These are phyloP conservation scores for Nomada fucata DNA, from an alignment of 2,888 invertebrate genomes.

Conservation along the genomic window DNA sequence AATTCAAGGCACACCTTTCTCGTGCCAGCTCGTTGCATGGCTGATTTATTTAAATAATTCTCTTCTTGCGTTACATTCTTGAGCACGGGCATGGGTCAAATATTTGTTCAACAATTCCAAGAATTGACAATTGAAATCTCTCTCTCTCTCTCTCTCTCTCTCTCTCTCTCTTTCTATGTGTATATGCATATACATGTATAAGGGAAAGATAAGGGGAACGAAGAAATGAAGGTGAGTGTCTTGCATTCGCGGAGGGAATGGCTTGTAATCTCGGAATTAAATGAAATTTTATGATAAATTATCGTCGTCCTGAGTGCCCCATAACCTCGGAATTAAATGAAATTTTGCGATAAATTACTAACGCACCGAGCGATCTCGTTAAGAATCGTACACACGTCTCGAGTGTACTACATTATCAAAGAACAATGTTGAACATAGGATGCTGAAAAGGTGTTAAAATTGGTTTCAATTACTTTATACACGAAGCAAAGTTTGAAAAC, in stretches of 20 bases:
- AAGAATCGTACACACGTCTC: not conserved
- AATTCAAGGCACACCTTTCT: conserved; percentile 20
- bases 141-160: no score
- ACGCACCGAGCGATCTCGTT: not conserved
- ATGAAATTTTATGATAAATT: not conserved
- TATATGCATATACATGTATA: not conserved
- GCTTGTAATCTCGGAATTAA: not conserved
- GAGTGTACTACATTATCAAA: no score
- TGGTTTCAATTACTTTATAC: no score
- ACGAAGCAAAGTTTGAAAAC: no score
- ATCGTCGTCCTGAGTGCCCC: not conserved
- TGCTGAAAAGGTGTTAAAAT: no score
- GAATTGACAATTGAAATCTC: conserved; percentile 10
- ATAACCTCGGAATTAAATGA: conserved; percentile 11
- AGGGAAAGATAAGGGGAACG: not conserved
- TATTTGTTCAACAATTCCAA: conserved; percentile 5
- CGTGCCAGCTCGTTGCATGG: conserved; percentile 11
- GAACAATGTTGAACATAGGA: no score
- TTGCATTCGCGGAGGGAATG: not conserved
- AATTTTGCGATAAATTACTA: conserved; percentile 14
- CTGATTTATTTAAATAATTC: conserved; percentile 22
- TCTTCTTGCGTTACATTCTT: not conserved
- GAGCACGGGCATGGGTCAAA: not conserved
- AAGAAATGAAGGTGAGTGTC: not conserved
- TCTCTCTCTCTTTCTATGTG: no score